Base-by-base conservation (phyloP, 2,113 vertebrate species). In the Cairina moschata region DNA sequence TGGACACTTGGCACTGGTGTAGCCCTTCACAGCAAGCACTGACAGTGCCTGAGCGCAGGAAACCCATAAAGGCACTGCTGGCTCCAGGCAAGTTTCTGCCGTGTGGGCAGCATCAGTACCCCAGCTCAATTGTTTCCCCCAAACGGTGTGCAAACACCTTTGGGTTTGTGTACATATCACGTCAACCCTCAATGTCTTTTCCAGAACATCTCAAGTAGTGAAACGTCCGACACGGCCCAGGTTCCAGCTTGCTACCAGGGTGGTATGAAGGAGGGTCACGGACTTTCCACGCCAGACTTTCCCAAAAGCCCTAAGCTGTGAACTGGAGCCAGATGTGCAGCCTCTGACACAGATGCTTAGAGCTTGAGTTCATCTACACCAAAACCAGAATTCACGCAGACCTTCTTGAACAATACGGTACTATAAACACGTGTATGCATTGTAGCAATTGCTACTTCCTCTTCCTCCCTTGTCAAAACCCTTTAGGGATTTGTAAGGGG, bases 121-220 rank as follows among this genome's bases (percentile, higher is more conserved):
- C 91, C 93, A 96, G 86, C 81, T 79, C 86, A 72, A 91, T 79
- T 93, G 91, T 93, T 95, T 91, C 89, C 75, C 86, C 91, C 92
- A 86, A 93, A 87, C 75, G 79, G 84, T 40, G 31, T 79, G 84
- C 74, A 92, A 96, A 95, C 66, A 91, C 89, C 67, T 91, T 85
- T 75, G 52, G 91, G 60, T 79, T 76, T 96, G 52, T 89, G 93
- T 91, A 91, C 58, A 56, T 2, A 89, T 40, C 20, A 87, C 13
- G 23, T 84, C 88, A 95, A 92, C 93, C 77, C 66, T 28, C 13
- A 54, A 2, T 62, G 84, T 78, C 52, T 92, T 58, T 82, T 89
- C 77, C 86, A 95, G 71, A 84, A 87, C 42, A 72, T 58, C 50
- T 92, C 73, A 79, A 44, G 17, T 55, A 73, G n/a, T 46, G 54